A percentile compares a stretch with the other conserved stretches of the same genome.
Evolutionary conservation across 2,888 invertebrate species (phyloP).

Genomic region (Alitta virens): DNA sequence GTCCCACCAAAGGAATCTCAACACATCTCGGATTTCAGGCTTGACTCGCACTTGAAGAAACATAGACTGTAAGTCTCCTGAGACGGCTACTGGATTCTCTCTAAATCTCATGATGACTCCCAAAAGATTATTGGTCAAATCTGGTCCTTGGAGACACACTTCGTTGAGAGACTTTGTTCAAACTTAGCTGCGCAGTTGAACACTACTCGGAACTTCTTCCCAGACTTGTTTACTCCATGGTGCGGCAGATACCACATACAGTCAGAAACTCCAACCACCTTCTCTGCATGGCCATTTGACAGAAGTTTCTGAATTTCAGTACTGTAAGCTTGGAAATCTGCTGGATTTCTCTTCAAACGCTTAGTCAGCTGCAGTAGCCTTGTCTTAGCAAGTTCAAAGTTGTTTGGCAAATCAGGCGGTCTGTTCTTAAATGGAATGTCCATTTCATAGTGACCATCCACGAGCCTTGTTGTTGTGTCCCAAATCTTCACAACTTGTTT

Average conservation of each 20-base stretch:
- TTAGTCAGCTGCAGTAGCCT: not conserved
- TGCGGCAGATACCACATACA: not conserved
- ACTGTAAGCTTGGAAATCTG: not conserved
- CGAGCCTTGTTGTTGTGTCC: no score
- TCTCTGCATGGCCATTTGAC: no score
- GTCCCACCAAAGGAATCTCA: not conserved
- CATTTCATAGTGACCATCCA: slow-evolving; percentile 14
- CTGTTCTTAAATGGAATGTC: slow-evolving; percentile 10
- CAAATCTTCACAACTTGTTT: not conserved
- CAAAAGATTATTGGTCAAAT: not conserved
- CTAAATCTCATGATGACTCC: not conserved
- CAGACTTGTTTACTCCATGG: not conserved
- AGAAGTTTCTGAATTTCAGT: not conserved
- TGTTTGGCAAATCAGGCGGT: slow-evolving; percentile 4
- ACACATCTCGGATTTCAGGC: not conserved
- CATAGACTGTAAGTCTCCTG: not conserved
- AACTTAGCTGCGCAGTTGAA: not conserved
- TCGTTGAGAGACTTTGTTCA: not conserved
- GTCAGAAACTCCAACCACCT: no score
- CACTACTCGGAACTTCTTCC: not conserved
- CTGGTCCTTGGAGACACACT: not conserved
- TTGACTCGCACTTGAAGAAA: not conserved
- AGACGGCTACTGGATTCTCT: not conserved
- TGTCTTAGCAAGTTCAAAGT: not conserved
- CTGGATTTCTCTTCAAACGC: not conserved